phyloP scores from a whole-genome alignment of 2,888 invertebrate genomes.

The Alcis repandata region DNA sequence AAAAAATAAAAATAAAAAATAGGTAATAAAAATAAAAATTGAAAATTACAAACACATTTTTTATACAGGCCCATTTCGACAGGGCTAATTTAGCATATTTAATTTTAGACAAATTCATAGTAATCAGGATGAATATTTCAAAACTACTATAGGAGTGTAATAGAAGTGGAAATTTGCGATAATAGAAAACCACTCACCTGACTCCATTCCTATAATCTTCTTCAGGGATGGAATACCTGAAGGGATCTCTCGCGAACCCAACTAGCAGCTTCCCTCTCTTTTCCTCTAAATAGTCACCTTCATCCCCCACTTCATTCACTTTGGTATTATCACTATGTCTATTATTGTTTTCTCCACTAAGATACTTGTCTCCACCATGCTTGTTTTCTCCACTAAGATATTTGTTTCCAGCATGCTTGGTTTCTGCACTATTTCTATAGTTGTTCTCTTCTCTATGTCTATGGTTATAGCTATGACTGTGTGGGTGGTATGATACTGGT shows the following conservation, averaged over 20 bases:
- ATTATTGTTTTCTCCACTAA: not conserved
- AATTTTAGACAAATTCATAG: no score
- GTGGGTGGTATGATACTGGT: constrained; percentile 50
- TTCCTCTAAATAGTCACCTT: constrained; percentile 44
- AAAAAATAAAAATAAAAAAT: no score
- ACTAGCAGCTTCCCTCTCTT: constrained; percentile 64
- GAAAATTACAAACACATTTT: no score
- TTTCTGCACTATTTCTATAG: not conserved
- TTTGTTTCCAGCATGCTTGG: not conserved
- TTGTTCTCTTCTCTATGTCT: constrained; percentile 30
- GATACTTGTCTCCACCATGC: not conserved
- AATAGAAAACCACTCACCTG: constrained; percentile 60
- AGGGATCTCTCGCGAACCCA: constrained; percentile 77
- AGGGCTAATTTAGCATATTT: no score
- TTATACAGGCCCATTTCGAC: no score
- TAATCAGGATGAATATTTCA: no score
- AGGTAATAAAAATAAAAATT: no score
- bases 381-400: not conserved
- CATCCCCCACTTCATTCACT: constrained; percentile 62
- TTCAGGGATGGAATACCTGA: constrained; percentile 74
- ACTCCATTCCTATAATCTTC: constrained; percentile 74
- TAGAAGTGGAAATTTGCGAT: not conserved
- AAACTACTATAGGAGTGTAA: not conserved
- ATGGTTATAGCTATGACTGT: constrained; percentile 49
- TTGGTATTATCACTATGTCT: constrained; percentile 56